These are phyloP conservation scores for Colistium nudipinnis DNA, from an alignment of 2,113 vertebrate genomes.

Conservation along the genomic window DNA sequence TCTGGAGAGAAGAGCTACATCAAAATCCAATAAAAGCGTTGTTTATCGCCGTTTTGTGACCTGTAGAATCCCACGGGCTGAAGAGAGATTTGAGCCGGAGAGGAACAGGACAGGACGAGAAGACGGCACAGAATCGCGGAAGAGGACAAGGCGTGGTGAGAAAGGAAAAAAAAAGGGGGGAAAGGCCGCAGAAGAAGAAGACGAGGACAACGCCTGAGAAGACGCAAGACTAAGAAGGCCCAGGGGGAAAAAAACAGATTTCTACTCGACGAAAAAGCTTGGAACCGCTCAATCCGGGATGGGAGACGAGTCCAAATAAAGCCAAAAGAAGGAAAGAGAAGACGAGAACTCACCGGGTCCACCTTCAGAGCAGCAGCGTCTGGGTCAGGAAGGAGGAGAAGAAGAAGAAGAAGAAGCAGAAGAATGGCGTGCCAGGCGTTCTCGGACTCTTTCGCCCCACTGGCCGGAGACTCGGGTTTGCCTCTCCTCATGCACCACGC, in stretches of 20 bases:
- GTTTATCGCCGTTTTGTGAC: conserved; percentile 25
- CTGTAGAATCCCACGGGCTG: conserved; percentile 29
- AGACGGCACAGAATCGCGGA: background rate
- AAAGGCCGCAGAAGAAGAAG: background rate
- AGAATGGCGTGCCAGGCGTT: conserved; percentile 94
- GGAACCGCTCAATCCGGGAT: conserved; percentile 9
- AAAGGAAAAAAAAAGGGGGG: conserved; percentile 2
- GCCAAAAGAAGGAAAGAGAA: background rate
- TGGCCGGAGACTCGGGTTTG: conserved; percentile 88
- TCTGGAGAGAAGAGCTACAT: conserved; percentile 46
- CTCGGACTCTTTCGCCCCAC: conserved; percentile 87
- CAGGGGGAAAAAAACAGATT: too few relatives aligned
- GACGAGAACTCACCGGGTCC: conserved; percentile 1
- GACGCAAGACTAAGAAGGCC: background rate
- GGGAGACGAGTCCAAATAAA: conserved; percentile 28
- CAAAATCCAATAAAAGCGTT: conserved; percentile 23
- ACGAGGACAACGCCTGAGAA: background rate
- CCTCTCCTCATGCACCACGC: conserved; percentile 95
- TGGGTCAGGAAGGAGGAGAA: too few relatives aligned
- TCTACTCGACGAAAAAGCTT: too few relatives aligned
- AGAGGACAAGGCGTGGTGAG: background rate
- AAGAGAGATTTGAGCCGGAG: conserved; percentile 45
- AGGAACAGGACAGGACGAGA: conserved; percentile 9
- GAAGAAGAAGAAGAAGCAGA: too few relatives aligned
- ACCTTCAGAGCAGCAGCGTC: background rate